Evolutionary conservation across 2,888 invertebrate species (phyloP).

Genomic region (Cryptops parisi): DNA sequence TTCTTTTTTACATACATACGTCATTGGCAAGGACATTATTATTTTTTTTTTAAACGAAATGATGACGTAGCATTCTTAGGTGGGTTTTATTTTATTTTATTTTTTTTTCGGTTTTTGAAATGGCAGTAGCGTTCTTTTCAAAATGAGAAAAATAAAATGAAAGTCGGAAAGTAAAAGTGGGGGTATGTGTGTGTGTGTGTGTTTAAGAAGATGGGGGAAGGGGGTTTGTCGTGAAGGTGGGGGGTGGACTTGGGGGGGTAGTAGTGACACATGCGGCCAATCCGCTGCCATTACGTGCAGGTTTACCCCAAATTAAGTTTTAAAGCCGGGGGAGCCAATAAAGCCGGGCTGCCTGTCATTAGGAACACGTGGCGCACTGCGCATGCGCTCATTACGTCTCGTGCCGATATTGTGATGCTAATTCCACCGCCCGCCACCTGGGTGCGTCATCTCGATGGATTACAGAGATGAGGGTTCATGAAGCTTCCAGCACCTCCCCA

Average conservation of each 20-base stretch:
- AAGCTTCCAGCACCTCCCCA: slow-evolving; percentile 1
- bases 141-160: not conserved
- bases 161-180: not conserved
- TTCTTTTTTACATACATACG: too few relatives aligned
- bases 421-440: slow-evolving; percentile 11
- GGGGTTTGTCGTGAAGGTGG: not conserved
- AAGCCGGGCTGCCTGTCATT: slow-evolving; percentile 8
- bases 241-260: not conserved
- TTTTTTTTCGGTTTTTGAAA: not conserved
- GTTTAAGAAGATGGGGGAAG: not conserved
- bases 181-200: not conserved
- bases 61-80: too few relatives aligned
- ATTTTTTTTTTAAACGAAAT: too few relatives aligned
- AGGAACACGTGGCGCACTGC: slow-evolving; percentile 8
- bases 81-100: too few relatives aligned
- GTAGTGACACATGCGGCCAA: not conserved
- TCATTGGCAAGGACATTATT: too few relatives aligned
- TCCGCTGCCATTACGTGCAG: not conserved
- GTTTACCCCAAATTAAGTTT: not conserved
- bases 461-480: slow-evolving; percentile 12
- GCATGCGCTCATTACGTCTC: slow-evolving; percentile 10
- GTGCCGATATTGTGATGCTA: slow-evolving; percentile 13
- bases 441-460: slow-evolving; percentile 11
- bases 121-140: not conserved
- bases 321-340: slow-evolving; percentile 6